Conservation (phyloP, 2,888 invertebrate species). For the Macrosiphum euphorbiae region DNA sequence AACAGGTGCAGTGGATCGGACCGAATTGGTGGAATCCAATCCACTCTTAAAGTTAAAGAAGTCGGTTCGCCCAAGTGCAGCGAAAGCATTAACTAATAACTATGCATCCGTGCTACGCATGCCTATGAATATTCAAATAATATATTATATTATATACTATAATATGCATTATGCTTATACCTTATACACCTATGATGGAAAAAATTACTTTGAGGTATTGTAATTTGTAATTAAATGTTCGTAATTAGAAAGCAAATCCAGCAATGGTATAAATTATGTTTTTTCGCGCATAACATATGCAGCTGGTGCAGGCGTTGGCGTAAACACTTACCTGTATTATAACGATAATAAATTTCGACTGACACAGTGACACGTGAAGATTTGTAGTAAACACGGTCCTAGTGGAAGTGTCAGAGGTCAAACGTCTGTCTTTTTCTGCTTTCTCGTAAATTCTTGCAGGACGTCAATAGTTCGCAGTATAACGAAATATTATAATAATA, state of each 20-base stretch:
- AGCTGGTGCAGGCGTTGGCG: background rate
- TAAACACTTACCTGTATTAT: background rate
- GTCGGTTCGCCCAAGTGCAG: background rate
- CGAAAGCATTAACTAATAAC: background rate
- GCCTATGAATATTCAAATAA: background rate
- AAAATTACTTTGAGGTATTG: background rate
- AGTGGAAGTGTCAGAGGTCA: slow-evolving; percentile 45
- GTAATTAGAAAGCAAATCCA: slow-evolving; percentile 14
- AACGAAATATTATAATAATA: slow-evolving; percentile 18
- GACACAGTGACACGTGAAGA: slow-evolving; percentile 16
- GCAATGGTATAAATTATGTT: background rate
- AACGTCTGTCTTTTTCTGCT: slow-evolving; percentile 43
- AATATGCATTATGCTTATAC: background rate
- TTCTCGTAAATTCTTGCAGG: slow-evolving; percentile 44
- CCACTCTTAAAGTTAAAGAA: background rate
- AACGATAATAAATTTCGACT: slow-evolving; percentile 1
- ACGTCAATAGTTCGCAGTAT: background rate
- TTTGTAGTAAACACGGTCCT: slow-evolving; percentile 5
- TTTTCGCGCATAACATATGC: background rate
- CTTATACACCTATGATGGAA: background rate
- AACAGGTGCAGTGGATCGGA: background rate
- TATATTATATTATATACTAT: background rate
- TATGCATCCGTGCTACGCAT: background rate
- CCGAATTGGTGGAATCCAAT: background rate
- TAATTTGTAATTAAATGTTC: background rate